These are phyloP conservation scores for Gortyna flavago DNA, from an alignment of 2,888 invertebrate species.

Conservation along the genomic window DNA sequence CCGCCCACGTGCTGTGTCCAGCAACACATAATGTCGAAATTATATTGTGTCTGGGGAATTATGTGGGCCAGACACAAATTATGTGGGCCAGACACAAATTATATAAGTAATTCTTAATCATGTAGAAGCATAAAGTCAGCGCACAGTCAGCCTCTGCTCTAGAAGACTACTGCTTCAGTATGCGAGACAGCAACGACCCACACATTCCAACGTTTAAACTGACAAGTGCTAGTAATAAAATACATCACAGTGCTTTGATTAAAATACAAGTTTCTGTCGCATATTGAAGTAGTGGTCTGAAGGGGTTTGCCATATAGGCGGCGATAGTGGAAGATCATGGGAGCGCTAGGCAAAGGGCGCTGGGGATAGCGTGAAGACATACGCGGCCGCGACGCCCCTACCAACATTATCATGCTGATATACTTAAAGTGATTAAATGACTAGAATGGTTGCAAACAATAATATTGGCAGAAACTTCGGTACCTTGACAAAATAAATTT, in stretches of 20 bases:
- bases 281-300: constrained; percentile 77
- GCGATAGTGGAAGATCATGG: constrained; percentile 87
- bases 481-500: constrained; percentile 70
- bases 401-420: constrained; percentile 60
- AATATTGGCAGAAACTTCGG: constrained; percentile 70
- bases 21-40: constrained; percentile 19
- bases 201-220: constrained; percentile 50
- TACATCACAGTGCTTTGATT: constrained; percentile 65
- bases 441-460: constrained; percentile 52
- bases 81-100: constrained; percentile 24
- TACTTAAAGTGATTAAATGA: constrained; percentile 53
- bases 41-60: constrained; percentile 22
- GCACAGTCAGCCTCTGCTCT: constrained; percentile 70
- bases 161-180: constrained; percentile 77
- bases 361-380: constrained; percentile 76
- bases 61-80: constrained; percentile 26
- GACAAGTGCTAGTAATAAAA: constrained; percentile 60
- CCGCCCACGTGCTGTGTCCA: constrained; percentile 60
- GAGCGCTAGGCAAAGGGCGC: constrained; percentile 86
- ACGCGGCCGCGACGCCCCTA: constrained; percentile 67
- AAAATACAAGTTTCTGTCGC: constrained; percentile 70
- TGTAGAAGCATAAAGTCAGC: constrained; percentile 40
- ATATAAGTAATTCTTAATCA: constrained; percentile 17
- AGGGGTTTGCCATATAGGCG: constrained; percentile 83
- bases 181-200: constrained; percentile 69